Conservation (phyloP, 2,797 vertebrate genomes). For the Simalia tracyae region DNA sequence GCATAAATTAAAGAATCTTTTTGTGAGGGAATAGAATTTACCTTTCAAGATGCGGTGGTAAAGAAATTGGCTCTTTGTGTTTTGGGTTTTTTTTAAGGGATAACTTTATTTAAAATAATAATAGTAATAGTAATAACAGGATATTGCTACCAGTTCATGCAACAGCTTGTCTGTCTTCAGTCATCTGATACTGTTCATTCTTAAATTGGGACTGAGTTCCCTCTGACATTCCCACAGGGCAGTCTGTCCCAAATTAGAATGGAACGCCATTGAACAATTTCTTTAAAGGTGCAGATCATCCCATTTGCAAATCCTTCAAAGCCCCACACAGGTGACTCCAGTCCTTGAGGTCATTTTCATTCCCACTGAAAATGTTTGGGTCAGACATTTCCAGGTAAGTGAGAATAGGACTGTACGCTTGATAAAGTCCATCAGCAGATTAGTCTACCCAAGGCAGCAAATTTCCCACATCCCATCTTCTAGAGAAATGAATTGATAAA, state of each 20-base stretch:
- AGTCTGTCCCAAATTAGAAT: not conserved
- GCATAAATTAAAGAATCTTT: not conserved
- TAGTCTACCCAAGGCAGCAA: not conserved
- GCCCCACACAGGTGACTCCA: not conserved
- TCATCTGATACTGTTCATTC: not conserved
- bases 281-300: not conserved
- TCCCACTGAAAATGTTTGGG: not conserved
- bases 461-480: not conserved
- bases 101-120: not conserved
- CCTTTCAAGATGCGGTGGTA: not conserved
- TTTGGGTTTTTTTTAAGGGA: not conserved
- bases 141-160: not conserved
- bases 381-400: not conserved
- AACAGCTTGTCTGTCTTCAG: not conserved
- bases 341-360: not conserved
- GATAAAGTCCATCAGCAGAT: not conserved
- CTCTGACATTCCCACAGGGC: no score
- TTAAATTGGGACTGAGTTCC: not conserved
- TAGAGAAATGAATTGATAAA: not conserved
- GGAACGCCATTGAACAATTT: not conserved
- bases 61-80: not conserved
- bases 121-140: not conserved
- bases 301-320: not conserved
- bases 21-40: not conserved
- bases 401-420: not conserved